Conservation (phyloP, 37 sponge, comb jelly and placozoan genomes). For the Oopsacas minuta region DNA sequence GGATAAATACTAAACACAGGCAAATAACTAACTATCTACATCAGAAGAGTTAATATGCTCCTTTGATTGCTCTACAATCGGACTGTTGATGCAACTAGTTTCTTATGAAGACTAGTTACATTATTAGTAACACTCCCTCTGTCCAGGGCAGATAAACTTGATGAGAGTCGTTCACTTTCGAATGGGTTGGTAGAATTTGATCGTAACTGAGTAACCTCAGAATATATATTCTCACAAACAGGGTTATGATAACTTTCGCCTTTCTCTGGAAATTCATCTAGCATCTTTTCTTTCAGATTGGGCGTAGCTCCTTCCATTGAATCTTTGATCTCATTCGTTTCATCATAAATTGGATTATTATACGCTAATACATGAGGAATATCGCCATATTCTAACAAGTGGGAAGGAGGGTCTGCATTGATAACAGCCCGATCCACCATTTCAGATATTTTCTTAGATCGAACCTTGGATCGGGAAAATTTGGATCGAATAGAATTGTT, state of each 20-base stretch:
- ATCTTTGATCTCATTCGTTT: not conserved
- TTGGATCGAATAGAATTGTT: not conserved
- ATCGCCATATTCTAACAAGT: not conserved
- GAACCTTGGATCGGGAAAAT: not conserved
- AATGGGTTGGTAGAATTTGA: not conserved
- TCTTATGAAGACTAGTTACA: no score
- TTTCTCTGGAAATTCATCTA: not conserved
- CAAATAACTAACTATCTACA: no score
- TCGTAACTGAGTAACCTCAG: not conserved
- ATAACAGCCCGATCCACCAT: not conserved
- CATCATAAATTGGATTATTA: constrained; percentile 13
- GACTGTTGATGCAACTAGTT: no score
- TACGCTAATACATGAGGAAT: not conserved
- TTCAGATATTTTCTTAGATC: not conserved
- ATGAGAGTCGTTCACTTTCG: no score
- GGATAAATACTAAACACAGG: no score
- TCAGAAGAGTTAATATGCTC: no score
- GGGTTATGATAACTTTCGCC: not conserved
- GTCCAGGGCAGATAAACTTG: no score
- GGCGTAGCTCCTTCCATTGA: not conserved
- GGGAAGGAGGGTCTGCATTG: no score
- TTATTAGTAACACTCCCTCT: no score
- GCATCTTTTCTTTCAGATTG: not conserved
- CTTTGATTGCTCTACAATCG: no score
- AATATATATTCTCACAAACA: not conserved